These are phyloP conservation scores for Nyctibius grandis DNA, from an alignment of 2,797 vertebrate species.

Conservation along the genomic window DNA sequence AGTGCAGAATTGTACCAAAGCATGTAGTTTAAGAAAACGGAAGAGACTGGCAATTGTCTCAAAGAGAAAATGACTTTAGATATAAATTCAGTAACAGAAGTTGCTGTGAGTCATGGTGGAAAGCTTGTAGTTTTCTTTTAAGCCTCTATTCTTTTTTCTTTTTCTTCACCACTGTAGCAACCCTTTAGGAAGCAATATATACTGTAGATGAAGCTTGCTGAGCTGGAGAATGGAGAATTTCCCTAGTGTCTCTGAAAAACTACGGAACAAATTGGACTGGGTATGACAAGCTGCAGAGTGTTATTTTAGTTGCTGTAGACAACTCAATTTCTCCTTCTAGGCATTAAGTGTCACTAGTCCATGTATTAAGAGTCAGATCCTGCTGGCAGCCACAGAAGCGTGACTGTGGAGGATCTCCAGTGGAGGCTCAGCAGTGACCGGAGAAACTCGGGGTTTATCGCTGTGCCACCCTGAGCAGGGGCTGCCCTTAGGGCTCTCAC, in stretches of 20 bases:
- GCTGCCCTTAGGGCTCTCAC: neutral
- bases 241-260: slow-evolving; percentile 53
- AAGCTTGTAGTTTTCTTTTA: neutral
- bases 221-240: slow-evolving; percentile 54
- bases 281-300: slow-evolving; percentile 55
- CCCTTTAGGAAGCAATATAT: slow-evolving; percentile 49
- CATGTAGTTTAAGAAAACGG: neutral
- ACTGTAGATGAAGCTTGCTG: slow-evolving; percentile 49
- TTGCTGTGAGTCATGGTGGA: neutral
- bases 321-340: slow-evolving; percentile 56
- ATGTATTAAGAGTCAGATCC: neutral
- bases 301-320: slow-evolving; percentile 51
- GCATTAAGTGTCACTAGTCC: slow-evolving; percentile 17
- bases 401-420: neutral
- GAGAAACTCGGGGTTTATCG: neutral
- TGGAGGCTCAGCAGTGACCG: accelerated
- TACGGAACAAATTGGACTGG: slow-evolving; percentile 55
- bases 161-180: neutral
- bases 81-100: neutral
- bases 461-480: neutral
- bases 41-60: neutral
- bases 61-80: neutral
- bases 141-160: neutral
- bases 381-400: neutral
- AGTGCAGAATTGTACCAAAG: neutral